Evolutionary conservation across 2,113 vertebrate species (phyloP).

Genomic region (Eolophus roseicapilla): DNA sequence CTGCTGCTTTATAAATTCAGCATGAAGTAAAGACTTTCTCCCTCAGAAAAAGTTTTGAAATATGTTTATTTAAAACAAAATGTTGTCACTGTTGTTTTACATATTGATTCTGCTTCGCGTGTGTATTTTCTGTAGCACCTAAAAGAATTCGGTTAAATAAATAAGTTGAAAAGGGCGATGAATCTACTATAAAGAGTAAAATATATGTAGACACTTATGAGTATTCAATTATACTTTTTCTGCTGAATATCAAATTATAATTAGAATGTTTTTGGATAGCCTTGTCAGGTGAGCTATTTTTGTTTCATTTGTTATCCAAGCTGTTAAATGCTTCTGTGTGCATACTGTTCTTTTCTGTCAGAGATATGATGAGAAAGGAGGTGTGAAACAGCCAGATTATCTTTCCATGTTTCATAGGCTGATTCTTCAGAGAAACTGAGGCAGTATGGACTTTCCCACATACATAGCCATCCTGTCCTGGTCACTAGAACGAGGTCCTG

Average conservation of each 20-base stretch:
- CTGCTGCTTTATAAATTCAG: neutral
- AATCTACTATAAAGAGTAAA: neutral
- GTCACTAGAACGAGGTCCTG: constrained; percentile 83
- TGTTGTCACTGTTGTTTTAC: neutral
- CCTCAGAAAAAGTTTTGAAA: neutral
- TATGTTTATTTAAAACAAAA: neutral
- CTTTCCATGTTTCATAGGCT: constrained; percentile 64
- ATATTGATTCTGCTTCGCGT: neutral
- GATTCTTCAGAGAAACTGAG: constrained; percentile 84
- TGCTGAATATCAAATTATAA: neutral
- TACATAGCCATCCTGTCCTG: constrained; percentile 83
- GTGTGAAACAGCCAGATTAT: neutral
- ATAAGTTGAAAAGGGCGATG: neutral
- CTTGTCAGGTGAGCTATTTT: neutral
- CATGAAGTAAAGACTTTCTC: neutral
- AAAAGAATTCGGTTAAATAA: neutral
- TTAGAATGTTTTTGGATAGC: neutral
- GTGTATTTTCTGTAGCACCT: neutral
- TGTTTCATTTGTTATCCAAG: neutral
- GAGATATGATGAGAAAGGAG: neutral
- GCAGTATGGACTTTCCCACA: constrained; percentile 81
- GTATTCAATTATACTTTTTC: neutral
- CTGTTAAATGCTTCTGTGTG: neutral
- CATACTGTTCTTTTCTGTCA: neutral
- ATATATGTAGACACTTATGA: neutral